phyloP scores from a whole-genome alignment of 2,797 vertebrate species.

The Dallia pectoralis region DNA sequence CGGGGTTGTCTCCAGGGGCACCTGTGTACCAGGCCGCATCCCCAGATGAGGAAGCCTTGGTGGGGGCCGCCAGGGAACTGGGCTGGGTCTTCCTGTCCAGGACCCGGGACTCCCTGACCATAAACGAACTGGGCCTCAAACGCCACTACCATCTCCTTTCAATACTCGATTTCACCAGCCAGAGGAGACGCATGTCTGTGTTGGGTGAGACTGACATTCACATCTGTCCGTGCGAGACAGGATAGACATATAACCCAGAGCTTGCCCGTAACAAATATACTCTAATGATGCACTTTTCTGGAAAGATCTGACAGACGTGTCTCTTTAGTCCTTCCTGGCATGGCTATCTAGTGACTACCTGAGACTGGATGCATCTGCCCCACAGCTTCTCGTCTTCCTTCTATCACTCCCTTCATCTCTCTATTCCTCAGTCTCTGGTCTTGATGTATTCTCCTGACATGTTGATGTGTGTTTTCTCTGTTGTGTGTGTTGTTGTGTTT shows the following conservation, averaged over 20 bases:
- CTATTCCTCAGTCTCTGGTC: not conserved
- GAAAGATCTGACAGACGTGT: not conserved
- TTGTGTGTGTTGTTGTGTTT: not conserved
- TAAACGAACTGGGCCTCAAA: slow-evolving; percentile 82
- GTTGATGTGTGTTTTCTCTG: not conserved
- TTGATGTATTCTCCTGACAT: slow-evolving; percentile 12
- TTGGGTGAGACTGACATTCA: slow-evolving; percentile 75
- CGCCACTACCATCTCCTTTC: slow-evolving; percentile 83
- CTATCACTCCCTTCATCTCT: not conserved
- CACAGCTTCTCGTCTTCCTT: not conserved
- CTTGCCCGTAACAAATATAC: not conserved
- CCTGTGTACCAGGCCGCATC: slow-evolving; percentile 90
- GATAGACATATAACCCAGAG: not conserved
- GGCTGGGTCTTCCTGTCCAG: slow-evolving; percentile 87
- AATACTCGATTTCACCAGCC: slow-evolving; percentile 90
- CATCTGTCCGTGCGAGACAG: not conserved
- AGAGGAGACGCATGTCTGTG: slow-evolving; percentile 92
- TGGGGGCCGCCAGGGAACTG: slow-evolving; percentile 82
- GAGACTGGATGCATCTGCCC: not conserved
- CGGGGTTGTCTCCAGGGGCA: slow-evolving; percentile 63
- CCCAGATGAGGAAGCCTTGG: slow-evolving; percentile 90
- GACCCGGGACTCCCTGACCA: slow-evolving; percentile 81
- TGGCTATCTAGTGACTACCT: slow-evolving; percentile 12
- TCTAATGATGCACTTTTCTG: not conserved
- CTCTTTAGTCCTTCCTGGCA: not conserved